Base-by-base conservation (phyloP, 2,888 invertebrate genomes). In the Dendrolimus houi region DNA sequence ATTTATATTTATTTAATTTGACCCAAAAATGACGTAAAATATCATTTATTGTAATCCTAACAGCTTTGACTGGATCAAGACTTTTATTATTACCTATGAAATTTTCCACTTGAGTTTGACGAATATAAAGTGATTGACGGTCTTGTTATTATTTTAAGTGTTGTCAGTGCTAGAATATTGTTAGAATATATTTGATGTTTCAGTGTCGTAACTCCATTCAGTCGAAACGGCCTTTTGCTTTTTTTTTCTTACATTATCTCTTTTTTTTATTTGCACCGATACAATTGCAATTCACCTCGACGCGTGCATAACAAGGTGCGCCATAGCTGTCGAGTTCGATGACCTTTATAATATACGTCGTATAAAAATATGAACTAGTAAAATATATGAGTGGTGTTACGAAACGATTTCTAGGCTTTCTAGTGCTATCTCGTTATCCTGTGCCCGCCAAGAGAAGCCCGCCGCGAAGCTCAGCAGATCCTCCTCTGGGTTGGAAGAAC, bases 401-500 rank as follows among this genome's bases (percentile, higher is more conserved):
- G 70, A 67, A 67, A 71, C 61, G 67, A 68, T 47, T 68, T 72
- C 65, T 69, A 74, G 74, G 62, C 69, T 69, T 70, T 69, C 66
- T 73, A 77, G 67, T 74, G 71, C 58, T 69, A 66, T 66, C 55
- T 68, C 58, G 65, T 68, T 68, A 63, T 66, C 76, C 74, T 71
- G 76, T 72, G 74, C 66, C 79, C 79, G 78, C 82, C 77, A 79
- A 82, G 75, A 76, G 72, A 75, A 70, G 71, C 71, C 72, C 64
- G 58, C 74, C 73, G 66, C 9, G 12, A n/a, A 47, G 47, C 47
- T 47, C 70, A 80, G 80, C 85, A 87, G 85, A 84, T 69, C 77
- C 68, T 83, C 80, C 83, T 83, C 83, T 82, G 80, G 76, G 85
- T 79, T 75, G 81, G 81, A 84, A 82, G 79, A 76, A 78, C 75